Percentiles rank a stretch among this genome's conserved stretches.
Evolutionary conservation across 2,888 invertebrate genomes (phyloP).

Genomic region (Didymodactylos carnosus): DNA sequence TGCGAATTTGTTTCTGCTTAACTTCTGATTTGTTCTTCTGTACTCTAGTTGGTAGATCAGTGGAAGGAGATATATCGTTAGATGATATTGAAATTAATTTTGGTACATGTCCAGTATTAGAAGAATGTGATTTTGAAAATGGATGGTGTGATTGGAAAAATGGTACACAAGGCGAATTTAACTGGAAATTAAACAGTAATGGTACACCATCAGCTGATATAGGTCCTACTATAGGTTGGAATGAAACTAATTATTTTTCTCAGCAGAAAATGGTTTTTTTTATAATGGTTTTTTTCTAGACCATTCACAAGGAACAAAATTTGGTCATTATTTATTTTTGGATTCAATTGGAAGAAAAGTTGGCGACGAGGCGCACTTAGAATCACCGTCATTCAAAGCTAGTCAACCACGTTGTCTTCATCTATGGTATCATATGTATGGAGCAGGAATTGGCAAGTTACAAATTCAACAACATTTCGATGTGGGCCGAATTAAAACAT

Average conservation of each 20-base stretch:
- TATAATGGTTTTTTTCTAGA: not conserved
- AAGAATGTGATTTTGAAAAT: slow-evolving; percentile 9
- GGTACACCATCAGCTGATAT: slow-evolving; percentile 20
- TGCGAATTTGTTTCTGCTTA: not conserved
- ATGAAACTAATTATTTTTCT: not conserved
- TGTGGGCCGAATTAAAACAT: not conserved
- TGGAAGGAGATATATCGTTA: slow-evolving; percentile 2
- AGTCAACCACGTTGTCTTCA: slow-evolving; percentile 15
- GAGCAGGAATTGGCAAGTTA: slow-evolving; percentile 12
- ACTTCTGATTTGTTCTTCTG: not conserved
- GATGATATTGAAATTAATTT: slow-evolving; percentile 3
- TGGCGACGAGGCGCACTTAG: not conserved
- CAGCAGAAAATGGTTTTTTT: not conserved
- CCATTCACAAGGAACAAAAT: not conserved
- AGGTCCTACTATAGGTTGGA: slow-evolving; percentile 18
- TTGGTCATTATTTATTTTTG: slow-evolving; percentile 4
- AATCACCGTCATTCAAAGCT: not conserved
- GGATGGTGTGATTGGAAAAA: slow-evolving; percentile 6
- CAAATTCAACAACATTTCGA: slow-evolving; percentile 6
- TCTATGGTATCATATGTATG: slow-evolving; percentile 19
- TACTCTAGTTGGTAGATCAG: not conserved
- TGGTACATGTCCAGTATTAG: not conserved
- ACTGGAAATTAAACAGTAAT: slow-evolving; percentile 19
- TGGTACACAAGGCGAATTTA: not conserved
- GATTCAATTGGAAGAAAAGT: not conserved